Percentiles rank a stretch among this genome's conserved stretches.
phyloP scores from a whole-genome alignment of 2,888 invertebrate species.

The Sussaba pulchella region DNA sequence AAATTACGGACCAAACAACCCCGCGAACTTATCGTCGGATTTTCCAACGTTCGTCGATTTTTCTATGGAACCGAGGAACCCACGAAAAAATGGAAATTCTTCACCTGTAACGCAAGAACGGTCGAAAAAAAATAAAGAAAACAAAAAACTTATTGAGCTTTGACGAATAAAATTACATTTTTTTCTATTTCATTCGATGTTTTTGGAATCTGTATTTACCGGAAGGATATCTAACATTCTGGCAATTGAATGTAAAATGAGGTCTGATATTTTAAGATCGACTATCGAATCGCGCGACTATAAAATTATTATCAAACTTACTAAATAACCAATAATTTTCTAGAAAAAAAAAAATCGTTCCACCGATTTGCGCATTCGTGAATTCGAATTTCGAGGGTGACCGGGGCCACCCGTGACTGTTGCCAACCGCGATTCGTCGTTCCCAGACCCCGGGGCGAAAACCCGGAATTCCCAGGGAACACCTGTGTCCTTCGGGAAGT shows the following conservation, averaged over 20 bases:
- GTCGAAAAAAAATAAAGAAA: too few relatives aligned
- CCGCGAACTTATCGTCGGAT: conserved; percentile 45
- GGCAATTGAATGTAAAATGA: too few relatives aligned
- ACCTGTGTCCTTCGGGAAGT: conserved; percentile 13
- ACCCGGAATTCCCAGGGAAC: neutral
- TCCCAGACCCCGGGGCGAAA: neutral
- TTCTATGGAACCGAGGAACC: neutral
- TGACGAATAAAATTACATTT: too few relatives aligned
- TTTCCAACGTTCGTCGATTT: conserved; percentile 10
- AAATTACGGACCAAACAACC: conserved; percentile 71
- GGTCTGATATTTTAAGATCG: too few relatives aligned
- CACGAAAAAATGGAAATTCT: neutral
- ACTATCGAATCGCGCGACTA: too few relatives aligned
- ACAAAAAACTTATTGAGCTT: too few relatives aligned
- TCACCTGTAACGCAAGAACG: too few relatives aligned
- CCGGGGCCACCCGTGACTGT: conserved; percentile 4
- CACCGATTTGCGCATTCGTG: neutral
- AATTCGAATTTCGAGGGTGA: conserved; percentile 52
- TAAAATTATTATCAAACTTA: too few relatives aligned
- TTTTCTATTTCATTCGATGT: too few relatives aligned
- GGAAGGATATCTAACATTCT: too few relatives aligned
- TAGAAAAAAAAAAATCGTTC: neutral
- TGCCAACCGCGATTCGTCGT: neutral
- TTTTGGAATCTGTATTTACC: too few relatives aligned
- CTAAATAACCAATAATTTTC: too few relatives aligned